A percentile compares a stretch with the other conserved stretches of the same genome.
phyloP scores from a whole-genome alignment of 2,888 invertebrate species.

The Drosophila peninsularis region DNA sequence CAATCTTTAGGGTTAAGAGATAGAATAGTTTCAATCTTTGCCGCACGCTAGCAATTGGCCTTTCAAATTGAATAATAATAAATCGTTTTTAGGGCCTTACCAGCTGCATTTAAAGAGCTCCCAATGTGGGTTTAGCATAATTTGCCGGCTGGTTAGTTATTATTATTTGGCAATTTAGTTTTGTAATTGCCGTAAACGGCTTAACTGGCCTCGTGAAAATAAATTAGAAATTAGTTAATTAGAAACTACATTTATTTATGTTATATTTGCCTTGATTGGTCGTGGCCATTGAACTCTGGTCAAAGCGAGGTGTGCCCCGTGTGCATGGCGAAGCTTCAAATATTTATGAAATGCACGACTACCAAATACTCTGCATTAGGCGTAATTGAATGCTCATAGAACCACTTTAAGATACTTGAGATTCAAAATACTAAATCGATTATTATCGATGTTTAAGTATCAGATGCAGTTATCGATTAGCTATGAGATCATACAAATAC shows the following conservation, averaged over 20 bases:
- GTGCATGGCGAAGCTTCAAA: not conserved
- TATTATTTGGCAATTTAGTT: slow-evolving; percentile 18
- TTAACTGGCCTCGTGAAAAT: slow-evolving; percentile 39
- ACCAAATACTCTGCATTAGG: not conserved
- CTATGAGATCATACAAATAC: no score
- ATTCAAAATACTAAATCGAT: no score
- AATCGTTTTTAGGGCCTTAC: not conserved
- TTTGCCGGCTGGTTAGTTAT: not conserved
- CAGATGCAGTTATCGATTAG: not conserved
- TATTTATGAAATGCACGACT: not conserved
- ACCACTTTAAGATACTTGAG: no score
- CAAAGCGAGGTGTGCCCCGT: slow-evolving; percentile 23
- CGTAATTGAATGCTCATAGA: not conserved
- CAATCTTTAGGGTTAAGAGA: no score
- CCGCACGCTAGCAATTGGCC: no score
- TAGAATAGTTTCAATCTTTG: no score
- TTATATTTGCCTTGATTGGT: slow-evolving; percentile 29
- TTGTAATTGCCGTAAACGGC: slow-evolving; percentile 33
- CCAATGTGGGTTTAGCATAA: slow-evolving; percentile 5
- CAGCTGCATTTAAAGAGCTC: slow-evolving; percentile 2
- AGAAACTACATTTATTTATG: slow-evolving; percentile 34
- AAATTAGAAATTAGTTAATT: slow-evolving; percentile 65
- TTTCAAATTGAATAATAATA: no score
- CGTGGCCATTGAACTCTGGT: slow-evolving; percentile 23
- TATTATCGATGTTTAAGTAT: not conserved